These are phyloP conservation scores for Alligator sinensis DNA, from an alignment of 2,113 vertebrate genomes.

Conservation along the genomic window DNA sequence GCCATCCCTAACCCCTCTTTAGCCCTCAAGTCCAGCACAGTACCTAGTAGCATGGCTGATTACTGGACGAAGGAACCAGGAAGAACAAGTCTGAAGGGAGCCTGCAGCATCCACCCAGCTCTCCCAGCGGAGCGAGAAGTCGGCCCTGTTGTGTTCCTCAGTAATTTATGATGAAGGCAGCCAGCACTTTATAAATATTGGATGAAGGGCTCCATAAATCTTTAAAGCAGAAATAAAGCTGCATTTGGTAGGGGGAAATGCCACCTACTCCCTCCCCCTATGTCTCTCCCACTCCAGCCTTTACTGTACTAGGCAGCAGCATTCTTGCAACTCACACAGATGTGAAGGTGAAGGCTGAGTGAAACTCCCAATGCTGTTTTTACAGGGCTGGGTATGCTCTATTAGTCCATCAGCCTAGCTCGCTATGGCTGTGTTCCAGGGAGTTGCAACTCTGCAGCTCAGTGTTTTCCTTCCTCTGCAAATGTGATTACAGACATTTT, in stretches of 20 bases:
- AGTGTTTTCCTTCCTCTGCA: fast-evolving
- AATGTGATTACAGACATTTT: not conserved
- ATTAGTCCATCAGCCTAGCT: not conserved
- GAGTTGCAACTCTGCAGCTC: not conserved
- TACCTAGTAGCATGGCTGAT: not conserved
- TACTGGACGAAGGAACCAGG: fast-evolving
- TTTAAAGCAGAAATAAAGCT: constrained; percentile 58
- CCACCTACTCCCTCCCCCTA: not conserved
- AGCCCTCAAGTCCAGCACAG: not conserved
- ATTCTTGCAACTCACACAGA: not conserved
- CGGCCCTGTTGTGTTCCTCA: constrained; percentile 47
- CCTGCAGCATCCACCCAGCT: not conserved
- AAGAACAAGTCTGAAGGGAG: not conserved
- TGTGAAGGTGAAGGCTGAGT: not conserved
- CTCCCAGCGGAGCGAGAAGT: not conserved
- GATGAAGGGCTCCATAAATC: constrained; percentile 66
- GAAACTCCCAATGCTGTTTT: fast-evolving
- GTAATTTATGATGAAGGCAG: constrained; percentile 62
- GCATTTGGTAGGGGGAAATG: constrained; percentile 36
- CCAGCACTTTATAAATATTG: constrained; percentile 68
- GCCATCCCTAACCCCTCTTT: not conserved
- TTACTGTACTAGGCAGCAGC: not conserved
- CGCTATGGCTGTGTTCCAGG: fast-evolving
- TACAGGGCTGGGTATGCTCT: not conserved
- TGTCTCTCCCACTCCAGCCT: not conserved